A percentile compares a stretch with the other conserved stretches of the same genome.
phyloP scores from a whole-genome alignment of 1,140 invertebrate genomes.

The Cyphomyrmex costatus region DNA sequence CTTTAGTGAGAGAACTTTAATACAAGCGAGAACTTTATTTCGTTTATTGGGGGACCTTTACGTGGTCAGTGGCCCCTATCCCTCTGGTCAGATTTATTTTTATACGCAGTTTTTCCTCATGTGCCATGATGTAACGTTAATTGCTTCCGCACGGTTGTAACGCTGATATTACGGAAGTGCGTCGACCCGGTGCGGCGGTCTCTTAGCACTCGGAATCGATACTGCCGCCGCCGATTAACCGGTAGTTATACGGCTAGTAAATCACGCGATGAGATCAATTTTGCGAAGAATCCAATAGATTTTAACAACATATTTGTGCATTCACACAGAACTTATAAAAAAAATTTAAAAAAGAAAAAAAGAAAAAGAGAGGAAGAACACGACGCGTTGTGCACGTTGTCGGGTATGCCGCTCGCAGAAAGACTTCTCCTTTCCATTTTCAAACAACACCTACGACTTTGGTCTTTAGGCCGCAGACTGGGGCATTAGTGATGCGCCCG shows the following conservation, averaged over 20 bases:
- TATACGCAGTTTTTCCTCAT: conserved; percentile 18
- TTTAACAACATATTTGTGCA: background rate
- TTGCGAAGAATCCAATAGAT: background rate
- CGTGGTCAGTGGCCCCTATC: conserved; percentile 38
- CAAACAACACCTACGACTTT: conserved; percentile 39
- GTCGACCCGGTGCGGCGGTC: conserved; percentile 47
- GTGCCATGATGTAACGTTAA: conserved; percentile 25
- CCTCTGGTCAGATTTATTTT: conserved; percentile 44
- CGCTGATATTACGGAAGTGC: conserved; percentile 49
- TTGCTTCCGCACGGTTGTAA: conserved; percentile 30
- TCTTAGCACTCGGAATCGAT: conserved; percentile 41
- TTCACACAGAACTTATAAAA: background rate
- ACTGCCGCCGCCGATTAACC: background rate
- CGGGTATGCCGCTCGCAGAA: conserved; percentile 23
- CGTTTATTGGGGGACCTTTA: background rate
- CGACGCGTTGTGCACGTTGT: conserved; percentile 41
- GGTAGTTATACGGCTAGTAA: background rate
- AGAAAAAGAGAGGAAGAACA: background rate
- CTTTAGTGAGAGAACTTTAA: background rate
- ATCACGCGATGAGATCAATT: background rate
- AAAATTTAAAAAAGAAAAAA: too few relatives aligned
- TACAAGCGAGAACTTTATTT: background rate
- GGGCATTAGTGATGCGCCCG: conserved; percentile 34
- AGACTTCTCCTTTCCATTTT: conserved; percentile 27
- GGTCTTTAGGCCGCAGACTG: background rate